Base-by-base conservation (phyloP, 2,113 vertebrate genomes). In the Rhinolophus sinicus region DNA sequence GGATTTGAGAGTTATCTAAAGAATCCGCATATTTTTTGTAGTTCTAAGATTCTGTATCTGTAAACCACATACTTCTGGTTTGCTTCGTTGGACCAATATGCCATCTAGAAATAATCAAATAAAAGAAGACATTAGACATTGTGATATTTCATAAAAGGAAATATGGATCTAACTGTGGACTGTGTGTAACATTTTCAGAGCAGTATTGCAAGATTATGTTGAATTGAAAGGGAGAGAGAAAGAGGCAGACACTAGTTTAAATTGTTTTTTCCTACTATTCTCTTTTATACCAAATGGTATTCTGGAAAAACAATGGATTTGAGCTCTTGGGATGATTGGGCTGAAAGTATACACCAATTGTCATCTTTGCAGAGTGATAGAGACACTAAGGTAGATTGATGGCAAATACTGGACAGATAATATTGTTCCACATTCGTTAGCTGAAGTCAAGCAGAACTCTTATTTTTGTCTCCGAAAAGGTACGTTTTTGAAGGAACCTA, bases 81-180 rank as follows among this genome's bases (percentile, higher is more conserved):
- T 94, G 50, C 24, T 85, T 72, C 62, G 14, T 60, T 88, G 80
- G 62, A 69, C 67, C 44, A 88, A 16, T 91, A 62, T 88, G 24
- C 54, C 44, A 28, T 96, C 47, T 91, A 91, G 56, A 91, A 95
- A 91, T 94, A 88, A 72, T 85, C 28, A 96, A 86, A 50, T 81
- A 91, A 88, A 40, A 75, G 33, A 92, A 73, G 40, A 73, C 2
- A 75, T 69, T 77, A 50, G 44, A 80, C 16, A 76, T 60, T 88
- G 28, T 81, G 65, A 13, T 54, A 47, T 91, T 94, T 93, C 5
- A 54, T 82, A 52, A 83, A 52, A 93, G 64, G n/a, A 86, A 93
- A 85, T 77, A 22, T 50, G 2, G 44, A 15, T 38, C 60, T 83
- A 69, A 86, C 47, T 69, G 9, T 40, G 19, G 40, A 64, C 33